phyloP scores from a whole-genome alignment of 2,888 invertebrate species.

The Cephus nigrinus region DNA sequence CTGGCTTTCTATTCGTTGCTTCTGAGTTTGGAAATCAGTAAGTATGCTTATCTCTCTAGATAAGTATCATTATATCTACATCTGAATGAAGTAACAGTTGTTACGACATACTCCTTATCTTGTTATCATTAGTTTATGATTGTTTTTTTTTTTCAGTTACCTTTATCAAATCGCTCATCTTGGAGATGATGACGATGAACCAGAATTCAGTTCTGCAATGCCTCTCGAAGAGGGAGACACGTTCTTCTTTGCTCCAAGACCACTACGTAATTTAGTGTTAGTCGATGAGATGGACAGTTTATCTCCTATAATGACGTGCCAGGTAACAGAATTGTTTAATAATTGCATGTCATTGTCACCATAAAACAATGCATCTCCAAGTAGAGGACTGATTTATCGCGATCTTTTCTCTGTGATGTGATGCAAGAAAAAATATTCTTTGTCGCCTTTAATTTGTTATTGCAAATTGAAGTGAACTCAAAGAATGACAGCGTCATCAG shows the following conservation, averaged over 20 bases:
- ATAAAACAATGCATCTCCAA: conserved; percentile 41
- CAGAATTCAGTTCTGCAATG: conserved; percentile 98
- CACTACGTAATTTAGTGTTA: conserved; percentile 91
- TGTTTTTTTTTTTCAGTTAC: conserved; percentile 73
- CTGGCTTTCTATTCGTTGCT: conserved; percentile 98
- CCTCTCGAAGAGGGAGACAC: conserved; percentile 98
- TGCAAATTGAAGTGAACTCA: conserved; percentile 60
- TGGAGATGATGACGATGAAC: conserved; percentile 98
- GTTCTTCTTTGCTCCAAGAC: conserved; percentile 97
- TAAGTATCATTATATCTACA: background rate
- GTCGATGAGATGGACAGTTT: conserved; percentile 98
- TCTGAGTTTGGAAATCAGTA: conserved; percentile 99
- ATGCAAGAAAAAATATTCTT: conserved; percentile 57
- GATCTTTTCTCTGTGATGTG: conserved; percentile 47
- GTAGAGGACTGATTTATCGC: conserved; percentile 44
- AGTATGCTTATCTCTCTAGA: conserved; percentile 68
- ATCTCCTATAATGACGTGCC: conserved; percentile 87
- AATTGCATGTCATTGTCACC: background rate
- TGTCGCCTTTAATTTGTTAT: conserved; percentile 60
- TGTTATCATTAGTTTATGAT: conserved; percentile 15
- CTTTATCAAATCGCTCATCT: conserved; percentile 99
- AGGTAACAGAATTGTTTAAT: conserved; percentile 66
- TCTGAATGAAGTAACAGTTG: background rate
- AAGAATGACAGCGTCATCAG: conserved; percentile 43
- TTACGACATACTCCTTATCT: background rate